Evolutionary conservation across 1,140 invertebrate genomes (phyloP).

Genomic region (Heliconius melpomene): DNA sequence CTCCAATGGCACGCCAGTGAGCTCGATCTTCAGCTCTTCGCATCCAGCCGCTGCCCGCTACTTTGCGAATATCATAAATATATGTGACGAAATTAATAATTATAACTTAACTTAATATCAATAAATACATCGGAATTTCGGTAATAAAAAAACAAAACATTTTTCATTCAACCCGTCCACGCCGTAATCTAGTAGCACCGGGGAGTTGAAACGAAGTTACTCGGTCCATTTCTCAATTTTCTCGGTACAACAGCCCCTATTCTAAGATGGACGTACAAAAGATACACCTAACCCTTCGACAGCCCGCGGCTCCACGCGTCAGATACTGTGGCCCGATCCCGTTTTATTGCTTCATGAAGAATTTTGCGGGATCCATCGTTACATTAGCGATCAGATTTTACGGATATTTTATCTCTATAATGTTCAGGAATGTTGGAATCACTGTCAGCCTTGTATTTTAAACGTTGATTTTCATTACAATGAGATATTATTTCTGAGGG

Average conservation of each 20-base stretch:
- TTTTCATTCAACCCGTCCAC: conserved; percentile 62
- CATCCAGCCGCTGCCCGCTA: too few species aligned
- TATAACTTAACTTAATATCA: conserved; percentile 1
- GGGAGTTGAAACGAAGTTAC: conserved; percentile 74
- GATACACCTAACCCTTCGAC: conserved; percentile 69
- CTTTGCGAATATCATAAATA: too few species aligned
- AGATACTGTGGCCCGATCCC: conserved; percentile 53
- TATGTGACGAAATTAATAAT: too few species aligned
- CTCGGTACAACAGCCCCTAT: conserved; percentile 59
- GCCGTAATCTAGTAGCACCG: conserved; percentile 58
- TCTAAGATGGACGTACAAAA: conserved; percentile 68
- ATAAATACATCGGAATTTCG: conserved; percentile 39
- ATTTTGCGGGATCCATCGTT: conserved; percentile 30
- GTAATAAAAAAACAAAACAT: conserved; percentile 56
- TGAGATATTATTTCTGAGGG: background rate
- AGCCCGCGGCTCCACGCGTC: conserved; percentile 60
- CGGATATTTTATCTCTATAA: conserved; percentile 33
- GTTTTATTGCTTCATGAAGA: conserved; percentile 71
- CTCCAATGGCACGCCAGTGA: too few species aligned
- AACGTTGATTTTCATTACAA: background rate
- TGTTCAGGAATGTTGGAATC: background rate
- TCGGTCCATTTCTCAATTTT: conserved; percentile 80
- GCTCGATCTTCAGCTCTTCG: too few species aligned
- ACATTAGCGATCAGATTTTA: conserved; percentile 39
- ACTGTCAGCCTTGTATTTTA: background rate